These are phyloP conservation scores for Tenthredo livida DNA, from an alignment of 2,888 invertebrate genomes.

Conservation along the genomic window DNA sequence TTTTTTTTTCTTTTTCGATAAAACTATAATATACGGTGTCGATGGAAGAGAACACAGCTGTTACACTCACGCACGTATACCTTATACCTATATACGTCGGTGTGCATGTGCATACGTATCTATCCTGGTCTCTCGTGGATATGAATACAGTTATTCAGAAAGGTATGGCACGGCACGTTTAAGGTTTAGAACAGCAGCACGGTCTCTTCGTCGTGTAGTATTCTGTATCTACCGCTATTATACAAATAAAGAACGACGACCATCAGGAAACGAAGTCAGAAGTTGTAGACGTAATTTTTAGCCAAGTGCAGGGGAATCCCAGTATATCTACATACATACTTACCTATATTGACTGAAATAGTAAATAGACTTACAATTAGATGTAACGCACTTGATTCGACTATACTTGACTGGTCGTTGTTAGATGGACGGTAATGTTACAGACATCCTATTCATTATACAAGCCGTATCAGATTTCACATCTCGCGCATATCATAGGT, in stretches of 20 bases:
- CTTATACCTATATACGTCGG: not conserved
- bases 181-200: conserved; percentile 53
- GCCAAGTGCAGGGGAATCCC: conserved; percentile 5
- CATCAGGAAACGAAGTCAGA: conserved; percentile 41
- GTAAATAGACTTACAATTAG: not conserved
- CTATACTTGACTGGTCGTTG: conserved; percentile 5
- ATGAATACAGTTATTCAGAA: conserved; percentile 69
- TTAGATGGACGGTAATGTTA: not conserved
- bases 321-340: not conserved
- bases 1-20: not conserved
- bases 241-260: conserved; percentile 30
- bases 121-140: conserved; percentile 56
- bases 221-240: conserved; percentile 51
- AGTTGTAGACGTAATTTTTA: conserved; percentile 41
- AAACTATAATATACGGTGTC: not conserved
- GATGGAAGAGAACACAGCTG: not conserved
- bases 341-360: not conserved
- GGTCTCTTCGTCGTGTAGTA: not conserved
- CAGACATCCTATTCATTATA: not conserved
- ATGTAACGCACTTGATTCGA: conserved; percentile 32
- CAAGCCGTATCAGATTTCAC: not conserved
- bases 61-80: not conserved
- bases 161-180: conserved; percentile 71
- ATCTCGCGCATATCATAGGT: not conserved
- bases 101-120: not conserved